Conservation (phyloP, 1,140 invertebrate species). For the honey bee (Apis mellifera) region DNA sequence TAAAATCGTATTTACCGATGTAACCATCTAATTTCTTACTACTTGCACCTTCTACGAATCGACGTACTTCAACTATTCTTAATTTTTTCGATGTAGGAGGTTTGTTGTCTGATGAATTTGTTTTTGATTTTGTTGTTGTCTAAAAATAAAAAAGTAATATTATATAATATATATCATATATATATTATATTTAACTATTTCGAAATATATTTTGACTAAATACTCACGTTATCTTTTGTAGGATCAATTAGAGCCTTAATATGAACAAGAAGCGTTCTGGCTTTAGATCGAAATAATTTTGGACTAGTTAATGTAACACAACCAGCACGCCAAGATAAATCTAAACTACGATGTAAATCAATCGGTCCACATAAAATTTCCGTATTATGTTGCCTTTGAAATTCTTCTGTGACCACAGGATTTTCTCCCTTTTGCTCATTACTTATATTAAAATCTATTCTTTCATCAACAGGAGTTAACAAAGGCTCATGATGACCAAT, state of each 20-base stretch:
- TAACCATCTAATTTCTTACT: constrained; percentile 83
- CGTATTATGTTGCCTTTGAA: constrained; percentile 91
- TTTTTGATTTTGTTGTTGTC: constrained; percentile 71
- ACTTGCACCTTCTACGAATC: constrained; percentile 78
- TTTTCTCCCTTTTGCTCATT: constrained; percentile 85
- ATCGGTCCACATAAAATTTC: constrained; percentile 95
- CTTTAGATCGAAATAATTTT: constrained; percentile 89
- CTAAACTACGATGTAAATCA: constrained; percentile 89
- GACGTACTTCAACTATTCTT: constrained; percentile 77
- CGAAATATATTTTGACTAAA: neutral
- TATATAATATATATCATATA: constrained; percentile 3
- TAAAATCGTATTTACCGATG: constrained; percentile 76
- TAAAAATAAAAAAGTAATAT: constrained; percentile 33
- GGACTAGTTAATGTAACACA: constrained; percentile 93
- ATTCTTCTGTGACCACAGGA: constrained; percentile 90
- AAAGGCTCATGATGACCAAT: constrained; percentile 83
- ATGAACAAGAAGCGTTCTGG: constrained; percentile 91
- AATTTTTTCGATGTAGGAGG: constrained; percentile 79
- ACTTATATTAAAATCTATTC: constrained; percentile 83
- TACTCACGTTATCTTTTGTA: constrained; percentile 82
- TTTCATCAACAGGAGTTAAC: constrained; percentile 82
- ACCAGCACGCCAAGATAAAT: constrained; percentile 91
- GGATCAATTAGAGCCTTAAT: constrained; percentile 90
- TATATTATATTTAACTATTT: neutral
- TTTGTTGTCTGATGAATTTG: constrained; percentile 74